phyloP scores from a whole-genome alignment of 2,113 vertebrate genomes.

The Halichoerus grypus region DNA sequence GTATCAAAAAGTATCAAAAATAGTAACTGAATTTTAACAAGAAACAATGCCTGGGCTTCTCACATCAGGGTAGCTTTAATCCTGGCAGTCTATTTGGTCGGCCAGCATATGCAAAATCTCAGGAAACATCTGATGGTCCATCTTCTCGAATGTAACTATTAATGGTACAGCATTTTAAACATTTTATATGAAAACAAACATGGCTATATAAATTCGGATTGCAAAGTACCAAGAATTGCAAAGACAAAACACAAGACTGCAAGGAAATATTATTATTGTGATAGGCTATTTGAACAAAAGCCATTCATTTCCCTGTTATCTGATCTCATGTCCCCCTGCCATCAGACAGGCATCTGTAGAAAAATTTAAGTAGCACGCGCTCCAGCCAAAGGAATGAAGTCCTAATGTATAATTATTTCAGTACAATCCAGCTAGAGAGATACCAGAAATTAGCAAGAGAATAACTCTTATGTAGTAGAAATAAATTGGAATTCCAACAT shows the following conservation, averaged over 20 bases:
- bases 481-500: neutral
- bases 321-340: neutral
- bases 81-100: neutral
- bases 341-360: neutral
- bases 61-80: neutral
- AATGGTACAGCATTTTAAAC: neutral
- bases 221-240: neutral
- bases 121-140: neutral
- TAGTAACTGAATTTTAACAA: neutral
- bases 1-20: neutral
- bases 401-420: neutral
- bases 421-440: neutral
- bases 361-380: neutral
- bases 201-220: neutral
- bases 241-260: neutral
- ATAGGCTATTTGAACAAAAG: neutral
- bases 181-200: conserved; percentile 1
- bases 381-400: neutral
- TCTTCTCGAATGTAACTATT: neutral
- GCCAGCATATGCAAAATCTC: neutral
- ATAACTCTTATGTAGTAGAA: neutral
- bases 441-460: neutral
- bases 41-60: neutral
- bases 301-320: neutral
- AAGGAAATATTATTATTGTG: neutral